Conservation (phyloP, 2,113 vertebrate species). For the Ameiurus melas region DNA sequence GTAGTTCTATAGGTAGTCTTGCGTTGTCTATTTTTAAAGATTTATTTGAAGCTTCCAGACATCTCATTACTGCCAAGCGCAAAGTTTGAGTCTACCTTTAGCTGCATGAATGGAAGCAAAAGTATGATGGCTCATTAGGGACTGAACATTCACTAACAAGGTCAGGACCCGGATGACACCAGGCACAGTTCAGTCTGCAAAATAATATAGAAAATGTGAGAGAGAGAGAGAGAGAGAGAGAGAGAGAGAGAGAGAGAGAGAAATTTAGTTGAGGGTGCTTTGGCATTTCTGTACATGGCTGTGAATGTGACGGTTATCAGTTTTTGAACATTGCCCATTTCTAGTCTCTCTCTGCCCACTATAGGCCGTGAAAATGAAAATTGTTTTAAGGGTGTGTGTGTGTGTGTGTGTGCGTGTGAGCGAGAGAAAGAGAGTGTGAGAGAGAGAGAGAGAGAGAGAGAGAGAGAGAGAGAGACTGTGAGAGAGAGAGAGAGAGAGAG, state of each 20-base stretch:
- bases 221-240: not conserved
- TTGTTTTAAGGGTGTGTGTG: slow-evolving; percentile 60
- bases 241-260: slow-evolving; percentile 34
- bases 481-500: not conserved
- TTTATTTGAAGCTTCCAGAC: slow-evolving; percentile 65
- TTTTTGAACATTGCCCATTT: slow-evolving; percentile 64
- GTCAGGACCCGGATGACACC: slow-evolving; percentile 59
- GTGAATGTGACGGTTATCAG: slow-evolving; percentile 60
- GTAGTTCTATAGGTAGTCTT: slow-evolving; percentile 65
- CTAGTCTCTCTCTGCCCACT: slow-evolving; percentile 50
- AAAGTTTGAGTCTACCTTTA: slow-evolving; percentile 55
- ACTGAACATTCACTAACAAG: slow-evolving; percentile 68
- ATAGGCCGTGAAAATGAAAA: slow-evolving; percentile 54
- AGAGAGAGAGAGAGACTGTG: not conserved
- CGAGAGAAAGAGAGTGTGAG: not conserved
- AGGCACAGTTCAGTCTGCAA: slow-evolving; percentile 56
- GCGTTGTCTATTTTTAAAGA: slow-evolving; percentile 6
- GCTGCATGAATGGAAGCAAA: slow-evolving; percentile 59
- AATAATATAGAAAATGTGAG: not conserved
- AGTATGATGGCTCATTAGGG: slow-evolving; percentile 66
- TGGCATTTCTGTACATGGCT: slow-evolving; percentile 40
- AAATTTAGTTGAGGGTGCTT: slow-evolving; percentile 35
- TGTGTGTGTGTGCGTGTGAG: slow-evolving; percentile 6
- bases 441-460: not conserved
- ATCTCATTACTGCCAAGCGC: slow-evolving; percentile 65